phyloP scores from a whole-genome alignment of 2,888 invertebrate species.

The Omphaloscelis lunosa region DNA sequence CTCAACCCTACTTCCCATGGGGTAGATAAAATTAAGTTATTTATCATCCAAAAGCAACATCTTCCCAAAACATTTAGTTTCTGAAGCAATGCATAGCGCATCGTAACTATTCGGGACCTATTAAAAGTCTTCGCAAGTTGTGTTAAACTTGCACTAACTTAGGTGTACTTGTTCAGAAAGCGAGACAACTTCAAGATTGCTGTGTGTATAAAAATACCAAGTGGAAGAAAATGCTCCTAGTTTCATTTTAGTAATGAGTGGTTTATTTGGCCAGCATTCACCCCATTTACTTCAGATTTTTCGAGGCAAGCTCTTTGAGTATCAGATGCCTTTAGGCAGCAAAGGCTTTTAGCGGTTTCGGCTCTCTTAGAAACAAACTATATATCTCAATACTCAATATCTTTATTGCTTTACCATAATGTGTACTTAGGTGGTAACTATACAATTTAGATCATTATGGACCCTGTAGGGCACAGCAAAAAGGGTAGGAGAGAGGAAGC shows the following conservation, averaged over 20 bases:
- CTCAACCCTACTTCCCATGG: background rate
- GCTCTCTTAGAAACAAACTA: background rate
- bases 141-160: slow-evolving; percentile 52
- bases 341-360: slow-evolving; percentile 2
- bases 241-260: slow-evolving; percentile 21
- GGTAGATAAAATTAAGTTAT: background rate
- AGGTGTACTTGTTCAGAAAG: slow-evolving; percentile 67
- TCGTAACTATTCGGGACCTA: slow-evolving; percentile 39
- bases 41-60: background rate
- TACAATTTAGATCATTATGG: too few relatives aligned
- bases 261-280: slow-evolving; percentile 4
- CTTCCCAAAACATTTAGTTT: slow-evolving; percentile 16
- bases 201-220: slow-evolving; percentile 25
- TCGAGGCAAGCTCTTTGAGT: slow-evolving; percentile 12
- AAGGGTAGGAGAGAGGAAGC: too few relatives aligned
- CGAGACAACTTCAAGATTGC: slow-evolving; percentile 38
- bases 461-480: too few relatives aligned
- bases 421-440: too few relatives aligned
- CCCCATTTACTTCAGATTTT: slow-evolving; percentile 8
- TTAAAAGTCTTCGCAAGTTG: slow-evolving; percentile 38
- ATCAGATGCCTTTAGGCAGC: background rate
- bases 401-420: too few relatives aligned
- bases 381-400: too few relatives aligned
- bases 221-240: slow-evolving; percentile 13
- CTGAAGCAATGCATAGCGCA: slow-evolving; percentile 31